Evolutionary conservation across 2,888 invertebrate genomes (phyloP), one percentile per base, ranked within the genome.

Genomic region (Amitus sp.): DNA sequence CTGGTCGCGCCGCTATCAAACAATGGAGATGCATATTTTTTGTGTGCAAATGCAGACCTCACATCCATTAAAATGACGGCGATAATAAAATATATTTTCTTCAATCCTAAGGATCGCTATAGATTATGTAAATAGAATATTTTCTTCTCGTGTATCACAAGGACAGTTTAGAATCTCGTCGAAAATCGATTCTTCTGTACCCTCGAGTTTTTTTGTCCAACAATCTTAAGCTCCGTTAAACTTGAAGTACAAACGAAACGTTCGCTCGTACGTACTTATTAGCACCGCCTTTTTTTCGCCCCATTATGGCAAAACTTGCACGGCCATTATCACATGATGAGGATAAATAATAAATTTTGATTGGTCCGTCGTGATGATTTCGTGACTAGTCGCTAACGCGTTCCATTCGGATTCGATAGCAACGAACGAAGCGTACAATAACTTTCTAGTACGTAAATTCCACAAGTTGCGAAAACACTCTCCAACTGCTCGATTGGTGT

Each of bases 111-210:
- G n/a, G n/a, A n/a, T n/a, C n/a, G n/a, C n/a, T n/a, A n/a, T n/a
- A n/a, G n/a, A n/a, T n/a, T n/a, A n/a, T n/a, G n/a, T n/a, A n/a
- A n/a, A n/a, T n/a, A n/a, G n/a, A n/a, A n/a, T n/a, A n/a, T n/a
- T n/a, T n/a, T n/a, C n/a, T n/a, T n/a, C n/a, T n/a, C n/a, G n/a
- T 50, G 30, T 66, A 72, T 66, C 68, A 66, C 68, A 66, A 66
- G 63, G 68, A 69, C 66, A 70, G 4, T 23, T 67, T 63, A 62
- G 56, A 72, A 67, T 69, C 67, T 59, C 37, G 45, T 20, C 20
- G 30, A 43, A 23, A 34, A 12, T 12, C 56, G 33, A 57, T 52
- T 45, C 28, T 52, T 13, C 28, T 18, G 17, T 42, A 10, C 2
- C 39, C 28, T 28, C 28, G 28, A 28, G 28, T 28, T 28, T 13